Percentiles rank a stretch among this genome's conserved stretches.
Evolutionary conservation across 2,113 vertebrate genomes (phyloP).

Genomic region (Callorhinus ursinus): DNA sequence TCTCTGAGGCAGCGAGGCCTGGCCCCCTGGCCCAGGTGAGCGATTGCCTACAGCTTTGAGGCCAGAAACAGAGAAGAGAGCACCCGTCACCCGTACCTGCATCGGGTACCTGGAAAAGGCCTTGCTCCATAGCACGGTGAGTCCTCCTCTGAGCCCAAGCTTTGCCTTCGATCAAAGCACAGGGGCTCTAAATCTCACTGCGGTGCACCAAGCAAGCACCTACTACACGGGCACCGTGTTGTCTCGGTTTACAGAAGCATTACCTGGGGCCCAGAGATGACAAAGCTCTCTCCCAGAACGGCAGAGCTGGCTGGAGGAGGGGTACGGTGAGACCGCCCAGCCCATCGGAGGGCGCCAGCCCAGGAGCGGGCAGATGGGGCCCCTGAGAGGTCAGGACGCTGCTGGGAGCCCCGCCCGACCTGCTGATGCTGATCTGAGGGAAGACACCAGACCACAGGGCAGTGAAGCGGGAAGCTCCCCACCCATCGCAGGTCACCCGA

Average conservation of each 20-base stretch:
- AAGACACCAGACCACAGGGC: background rate
- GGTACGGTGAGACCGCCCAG: background rate
- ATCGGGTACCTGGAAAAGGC: background rate
- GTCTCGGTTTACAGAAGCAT: background rate
- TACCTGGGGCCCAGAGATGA: background rate
- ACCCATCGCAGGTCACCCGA: background rate
- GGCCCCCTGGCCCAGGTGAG: background rate
- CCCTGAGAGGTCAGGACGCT: background rate
- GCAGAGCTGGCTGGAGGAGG: background rate
- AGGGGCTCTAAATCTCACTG: accelerated
- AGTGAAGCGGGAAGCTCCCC: background rate
- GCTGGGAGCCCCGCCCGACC: background rate
- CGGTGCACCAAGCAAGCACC: accelerated
- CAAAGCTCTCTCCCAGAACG: background rate
- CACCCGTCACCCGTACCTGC: too few relatives aligned
- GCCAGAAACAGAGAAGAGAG: background rate
- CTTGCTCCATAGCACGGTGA: background rate
- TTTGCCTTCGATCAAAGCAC: background rate
- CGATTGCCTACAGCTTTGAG: background rate
- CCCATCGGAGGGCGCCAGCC: background rate
- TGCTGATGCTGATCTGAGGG: background rate
- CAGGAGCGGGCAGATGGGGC: background rate
- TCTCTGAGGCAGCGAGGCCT: background rate
- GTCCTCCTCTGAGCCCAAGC: accelerated
- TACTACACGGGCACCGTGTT: accelerated